phyloP scores from a whole-genome alignment of 2,888 invertebrate genomes.

The Hypomecis atomaria region DNA sequence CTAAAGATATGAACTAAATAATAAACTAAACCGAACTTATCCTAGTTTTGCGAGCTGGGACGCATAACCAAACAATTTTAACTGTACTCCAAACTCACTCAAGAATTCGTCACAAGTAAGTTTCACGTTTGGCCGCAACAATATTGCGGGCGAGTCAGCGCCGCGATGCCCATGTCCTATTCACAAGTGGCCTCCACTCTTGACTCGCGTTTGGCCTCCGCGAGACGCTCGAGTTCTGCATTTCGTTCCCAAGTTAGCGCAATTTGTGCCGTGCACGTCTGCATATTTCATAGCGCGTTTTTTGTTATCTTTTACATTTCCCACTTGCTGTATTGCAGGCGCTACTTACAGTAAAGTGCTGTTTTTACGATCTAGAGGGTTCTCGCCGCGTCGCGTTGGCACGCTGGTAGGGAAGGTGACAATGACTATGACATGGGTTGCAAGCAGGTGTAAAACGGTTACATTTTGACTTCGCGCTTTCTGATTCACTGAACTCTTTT shows the following conservation, averaged over 20 bases:
- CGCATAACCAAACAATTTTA: conserved; percentile 10
- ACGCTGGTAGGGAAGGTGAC: conserved; percentile 5
- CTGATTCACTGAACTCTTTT: not conserved
- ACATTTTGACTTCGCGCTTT: not conserved
- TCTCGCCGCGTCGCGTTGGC: conserved; percentile 3
- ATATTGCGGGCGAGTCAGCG: conserved; percentile 60
- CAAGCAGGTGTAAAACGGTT: not conserved
- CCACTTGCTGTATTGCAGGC: conserved; percentile 39
- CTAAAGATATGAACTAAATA: no score
- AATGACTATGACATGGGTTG: conserved; percentile 6
- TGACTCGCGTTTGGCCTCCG: conserved; percentile 69
- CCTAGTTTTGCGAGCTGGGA: not conserved
- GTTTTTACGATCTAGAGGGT: conserved; percentile 15
- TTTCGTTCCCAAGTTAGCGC: conserved; percentile 73
- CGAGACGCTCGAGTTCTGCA: conserved; percentile 68
- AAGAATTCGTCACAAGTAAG: conserved; percentile 28
- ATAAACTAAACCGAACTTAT: not conserved
- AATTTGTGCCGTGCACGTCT: conserved; percentile 73
- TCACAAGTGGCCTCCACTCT: conserved; percentile 63
- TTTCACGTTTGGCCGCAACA: conserved; percentile 45
- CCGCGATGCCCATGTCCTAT: conserved; percentile 57
- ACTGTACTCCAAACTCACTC: conserved; percentile 12
- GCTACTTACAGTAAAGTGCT: conserved; percentile 17
- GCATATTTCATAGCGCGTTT: conserved; percentile 63
- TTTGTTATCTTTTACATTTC: conserved; percentile 58